phyloP scores from a whole-genome alignment of 2,888 invertebrate genomes.

The Siphlonurus alternatus region DNA sequence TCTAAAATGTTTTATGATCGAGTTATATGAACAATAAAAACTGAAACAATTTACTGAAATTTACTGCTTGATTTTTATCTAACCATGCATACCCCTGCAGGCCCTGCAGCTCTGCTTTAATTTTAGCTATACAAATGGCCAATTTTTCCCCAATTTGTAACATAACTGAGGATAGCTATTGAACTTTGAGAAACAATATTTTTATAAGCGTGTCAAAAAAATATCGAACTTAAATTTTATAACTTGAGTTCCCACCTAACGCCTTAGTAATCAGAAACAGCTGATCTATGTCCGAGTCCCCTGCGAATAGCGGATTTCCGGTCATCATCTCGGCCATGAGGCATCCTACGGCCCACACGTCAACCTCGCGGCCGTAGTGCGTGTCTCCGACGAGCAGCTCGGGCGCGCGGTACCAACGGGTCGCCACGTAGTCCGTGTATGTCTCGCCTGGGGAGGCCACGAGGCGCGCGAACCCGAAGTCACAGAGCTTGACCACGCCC shows the following conservation, averaged over 20 bases:
- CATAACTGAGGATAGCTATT: too few relatives aligned
- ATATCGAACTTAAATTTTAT: too few relatives aligned
- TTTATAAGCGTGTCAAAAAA: too few relatives aligned
- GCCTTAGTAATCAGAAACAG: slow-evolving; percentile 63
- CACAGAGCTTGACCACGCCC: slow-evolving; percentile 77
- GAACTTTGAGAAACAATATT: too few relatives aligned
- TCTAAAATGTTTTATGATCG: too few relatives aligned
- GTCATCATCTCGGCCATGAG: slow-evolving; percentile 72
- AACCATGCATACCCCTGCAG: too few relatives aligned
- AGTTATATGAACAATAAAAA: too few relatives aligned
- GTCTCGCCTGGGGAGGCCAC: slow-evolving; percentile 21
- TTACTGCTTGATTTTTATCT: too few relatives aligned
- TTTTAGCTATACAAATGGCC: too few relatives aligned
- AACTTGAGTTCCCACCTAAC: slow-evolving; percentile 53
- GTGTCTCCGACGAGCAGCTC: slow-evolving; percentile 66
- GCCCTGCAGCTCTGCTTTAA: too few relatives aligned
- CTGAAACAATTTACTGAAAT: too few relatives aligned
- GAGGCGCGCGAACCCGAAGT: slow-evolving; percentile 72
- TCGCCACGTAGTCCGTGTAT: slow-evolving; percentile 76
- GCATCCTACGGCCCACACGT: slow-evolving; percentile 79
- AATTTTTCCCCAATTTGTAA: too few relatives aligned
- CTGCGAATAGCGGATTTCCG: slow-evolving; percentile 73
- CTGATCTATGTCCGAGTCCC: slow-evolving; percentile 81
- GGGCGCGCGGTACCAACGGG: slow-evolving; percentile 77
- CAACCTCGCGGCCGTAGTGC: slow-evolving; percentile 49